A percentile compares a stretch with the other conserved stretches of the same genome.
phyloP scores from a whole-genome alignment of 1,140 invertebrate species.

The Aphis gossypii region DNA sequence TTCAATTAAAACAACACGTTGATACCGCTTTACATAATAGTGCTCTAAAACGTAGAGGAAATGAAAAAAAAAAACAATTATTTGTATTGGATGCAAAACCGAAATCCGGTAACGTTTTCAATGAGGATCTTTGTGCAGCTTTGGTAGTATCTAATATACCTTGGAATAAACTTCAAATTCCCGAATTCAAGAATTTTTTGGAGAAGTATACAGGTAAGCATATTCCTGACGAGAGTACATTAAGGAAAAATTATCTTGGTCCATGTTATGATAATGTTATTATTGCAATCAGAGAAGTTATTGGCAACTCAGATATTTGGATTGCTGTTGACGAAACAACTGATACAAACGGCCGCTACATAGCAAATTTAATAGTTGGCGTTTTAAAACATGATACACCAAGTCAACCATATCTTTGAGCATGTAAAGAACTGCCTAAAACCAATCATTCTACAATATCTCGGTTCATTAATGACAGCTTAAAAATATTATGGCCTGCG shows the following conservation, averaged over 20 bases:
- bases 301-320: too few relatives aligned
- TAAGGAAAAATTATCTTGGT: too few relatives aligned
- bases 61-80: constrained; percentile 17
- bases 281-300: too few relatives aligned
- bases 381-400: constrained; percentile 29
- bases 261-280: too few relatives aligned
- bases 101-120: not conserved
- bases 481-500: constrained; percentile 42
- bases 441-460: not conserved
- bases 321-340: too few relatives aligned
- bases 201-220: too few relatives aligned
- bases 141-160: not conserved
- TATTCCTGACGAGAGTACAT: too few relatives aligned
- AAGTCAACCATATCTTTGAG: constrained; percentile 25
- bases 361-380: not conserved
- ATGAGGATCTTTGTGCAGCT: constrained; percentile 30
- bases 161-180: constrained; percentile 24
- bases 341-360: too few relatives aligned
- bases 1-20: constrained; percentile 31
- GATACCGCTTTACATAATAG: constrained; percentile 20
- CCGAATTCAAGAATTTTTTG: constrained; percentile 6
- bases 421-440: constrained; percentile 40
- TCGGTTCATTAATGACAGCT: not conserved
- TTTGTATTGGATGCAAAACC: not conserved
- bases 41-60: constrained; percentile 12